A percentile compares a stretch with the other conserved stretches of the same genome.
These are phyloP conservation scores for Raphicerus campestris DNA, from an alignment of 2,113 vertebrate genomes.

Conservation along the genomic window DNA sequence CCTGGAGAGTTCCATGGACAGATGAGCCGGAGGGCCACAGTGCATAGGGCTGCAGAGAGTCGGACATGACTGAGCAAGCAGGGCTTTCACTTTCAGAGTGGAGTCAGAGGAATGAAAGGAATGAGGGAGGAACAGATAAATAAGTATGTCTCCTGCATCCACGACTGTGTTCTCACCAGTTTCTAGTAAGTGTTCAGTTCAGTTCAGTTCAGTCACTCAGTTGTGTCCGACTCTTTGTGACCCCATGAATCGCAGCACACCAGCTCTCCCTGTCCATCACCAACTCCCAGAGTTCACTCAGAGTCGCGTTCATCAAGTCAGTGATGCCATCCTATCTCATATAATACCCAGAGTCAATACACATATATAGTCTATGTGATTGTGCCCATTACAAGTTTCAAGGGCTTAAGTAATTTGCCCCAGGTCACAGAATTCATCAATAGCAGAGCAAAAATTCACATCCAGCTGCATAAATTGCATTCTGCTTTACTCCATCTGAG, in stretches of 20 bases:
- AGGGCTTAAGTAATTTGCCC: not conserved
- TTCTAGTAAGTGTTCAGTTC: not conserved
- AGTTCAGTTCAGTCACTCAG: too few relatives aligned
- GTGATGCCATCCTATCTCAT: not conserved
- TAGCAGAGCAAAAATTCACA: not conserved
- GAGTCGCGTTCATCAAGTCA: too few relatives aligned
- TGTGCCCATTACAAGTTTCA: not conserved
- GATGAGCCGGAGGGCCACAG: rapidly evolving
- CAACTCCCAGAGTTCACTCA: too few relatives aligned
- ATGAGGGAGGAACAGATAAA: not conserved
- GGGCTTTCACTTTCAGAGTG: not conserved
- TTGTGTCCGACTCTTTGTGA: too few relatives aligned
- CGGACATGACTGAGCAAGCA: not conserved
- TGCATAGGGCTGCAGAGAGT: not conserved
- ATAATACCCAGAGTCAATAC: not conserved
- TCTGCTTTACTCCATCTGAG: not conserved
- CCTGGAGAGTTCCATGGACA: not conserved
- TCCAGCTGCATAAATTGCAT: not conserved
- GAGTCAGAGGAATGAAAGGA: not conserved
- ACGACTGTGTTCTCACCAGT: not conserved
- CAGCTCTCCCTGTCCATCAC: too few relatives aligned
- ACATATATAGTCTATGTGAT: not conserved
- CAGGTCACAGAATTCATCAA: not conserved
- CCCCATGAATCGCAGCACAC: too few relatives aligned
- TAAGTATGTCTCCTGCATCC: not conserved